Base-by-base conservation (phyloP, 2,797 vertebrate species). In the Aeoliscus strigatus region DNA sequence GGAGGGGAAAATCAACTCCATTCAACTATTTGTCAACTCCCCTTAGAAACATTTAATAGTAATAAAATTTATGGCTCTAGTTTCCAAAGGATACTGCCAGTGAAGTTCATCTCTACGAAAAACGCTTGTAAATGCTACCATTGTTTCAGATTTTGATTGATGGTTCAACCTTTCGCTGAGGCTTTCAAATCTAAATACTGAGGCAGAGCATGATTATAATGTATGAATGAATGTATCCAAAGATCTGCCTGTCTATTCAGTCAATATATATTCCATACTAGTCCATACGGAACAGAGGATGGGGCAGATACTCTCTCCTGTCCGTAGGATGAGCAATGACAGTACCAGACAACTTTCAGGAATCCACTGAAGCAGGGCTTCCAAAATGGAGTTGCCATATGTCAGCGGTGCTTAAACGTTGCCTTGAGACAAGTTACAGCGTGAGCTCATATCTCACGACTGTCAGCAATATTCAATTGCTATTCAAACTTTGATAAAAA, bases 21-120 rank as follows among this genome's bases (percentile, higher is more conserved):
- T 91, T 93, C 91, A 93, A 91, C 84, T 93, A 94, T 94, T 93
- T 96, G 92, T 96, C 92, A 93, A 91, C 90, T 95, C 93, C 91
- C 92, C 89, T 94, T 93, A 94, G 92, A 94, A 93, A 90, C 85
- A 90, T 94, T 93, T 93, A 92, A 92, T 92, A 89, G 88, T 90
- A 90, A 91, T 92, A 91, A 80, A 93, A 96, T 92, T 90, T 93
- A 94, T 91, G 88, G 82, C 80, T 83, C 87, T 59, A 82, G 86
- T 93, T 96, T 94, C 91, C 90, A 90, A 88, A 90, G 84, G 81
- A 90, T 88, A 86, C 84, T 91, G 91, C 92, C 92, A 94, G 84
- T 39, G 52, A 87, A 89, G 86, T 88, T 82, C 85, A 83, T 82
- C 86, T 90, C 88, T 85, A 83, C 75, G 80, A 83, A 88, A 87